Evolutionary conservation across 2,888 invertebrate species (phyloP).

Genomic region (Erpobdella octoculata): DNA sequence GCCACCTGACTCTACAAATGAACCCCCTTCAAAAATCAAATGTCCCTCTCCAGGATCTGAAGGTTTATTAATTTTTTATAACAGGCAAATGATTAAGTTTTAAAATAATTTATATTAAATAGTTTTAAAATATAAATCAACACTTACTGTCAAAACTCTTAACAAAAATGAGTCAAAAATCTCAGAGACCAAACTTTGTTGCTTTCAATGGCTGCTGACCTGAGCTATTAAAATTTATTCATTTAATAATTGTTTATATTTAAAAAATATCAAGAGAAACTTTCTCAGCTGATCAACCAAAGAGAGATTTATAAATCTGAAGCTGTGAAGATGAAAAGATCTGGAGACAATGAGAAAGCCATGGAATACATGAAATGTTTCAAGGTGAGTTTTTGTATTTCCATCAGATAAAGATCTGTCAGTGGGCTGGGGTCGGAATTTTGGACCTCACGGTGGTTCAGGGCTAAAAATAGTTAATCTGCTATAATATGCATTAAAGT

Average conservation of each 20-base stretch:
- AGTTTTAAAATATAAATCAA: background rate
- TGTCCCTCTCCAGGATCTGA: background rate
- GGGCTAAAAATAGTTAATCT: too few species aligned
- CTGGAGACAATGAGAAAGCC: slow-evolving; percentile 70
- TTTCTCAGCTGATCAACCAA: slow-evolving; percentile 47
- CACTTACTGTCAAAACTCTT: background rate
- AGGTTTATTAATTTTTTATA: background rate
- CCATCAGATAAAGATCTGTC: too few species aligned
- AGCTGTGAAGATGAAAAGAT: slow-evolving; percentile 76
- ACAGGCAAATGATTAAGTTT: background rate
- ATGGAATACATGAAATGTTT: slow-evolving; percentile 75
- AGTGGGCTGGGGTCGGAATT: too few species aligned
- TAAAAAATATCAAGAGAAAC: background rate
- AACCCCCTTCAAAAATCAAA: background rate
- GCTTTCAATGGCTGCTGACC: background rate
- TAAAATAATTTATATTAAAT: background rate
- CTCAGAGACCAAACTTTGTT: background rate
- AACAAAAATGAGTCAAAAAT: background rate
- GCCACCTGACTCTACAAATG: background rate
- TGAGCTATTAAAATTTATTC: background rate
- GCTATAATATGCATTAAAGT: too few species aligned
- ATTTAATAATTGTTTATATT: background rate
- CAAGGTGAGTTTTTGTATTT: slow-evolving; percentile 68
- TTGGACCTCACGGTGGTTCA: too few species aligned
- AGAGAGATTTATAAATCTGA: slow-evolving; percentile 77